Evolutionary conservation across 2,113 vertebrate species (phyloP), one percentile per base, ranked within the genome.

Genomic region (Alaudala cheleensis): DNA sequence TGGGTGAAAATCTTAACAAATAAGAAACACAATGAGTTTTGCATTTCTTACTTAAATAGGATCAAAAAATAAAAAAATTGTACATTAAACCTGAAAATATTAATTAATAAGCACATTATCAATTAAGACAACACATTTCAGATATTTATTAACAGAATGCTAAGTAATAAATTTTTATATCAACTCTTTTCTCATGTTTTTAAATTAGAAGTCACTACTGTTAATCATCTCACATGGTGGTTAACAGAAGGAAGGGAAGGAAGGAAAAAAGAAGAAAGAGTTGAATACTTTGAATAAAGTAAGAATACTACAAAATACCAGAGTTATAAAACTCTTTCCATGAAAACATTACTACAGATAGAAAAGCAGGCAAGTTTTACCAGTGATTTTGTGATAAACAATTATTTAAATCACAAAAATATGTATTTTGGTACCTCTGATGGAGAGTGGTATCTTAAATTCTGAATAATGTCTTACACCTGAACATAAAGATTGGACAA

Each of bases 191-290:
- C 39, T 62, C 24, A 28, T 44, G 21, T 34, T 50, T 20, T 13
- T 69, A 49, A 78, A 31, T 29, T 18, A 37, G 4, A 56, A 54
- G 17, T 26, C 0, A 0, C 21, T 78, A 31, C 8, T 29, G 12
- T 21, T 31, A 54, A 40, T 58, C 6, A 54, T 23, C 39, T 69
- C 44, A 45, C 16, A 15, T 20, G 33, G 78, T 3, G 15, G 19
- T 8, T 49, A 39, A 29, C 25, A 54, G 28, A 31, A 81, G 12
- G 24, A 67, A 60, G 16, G 22, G 10, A 82, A 19, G 14, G 33
- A 62, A 21, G 22, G 23, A 20, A 60, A 50, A 50, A 51, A 50
- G 19, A 40, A 58, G 53, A 57, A 33, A 33, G 13, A 28, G 20
- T 16, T 34, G 25, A 82, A 65, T 40, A 45, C 18, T 45, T 56